phyloP scores from a whole-genome alignment of 1,140 invertebrate species.

The Pristionchus pacificus region DNA sequence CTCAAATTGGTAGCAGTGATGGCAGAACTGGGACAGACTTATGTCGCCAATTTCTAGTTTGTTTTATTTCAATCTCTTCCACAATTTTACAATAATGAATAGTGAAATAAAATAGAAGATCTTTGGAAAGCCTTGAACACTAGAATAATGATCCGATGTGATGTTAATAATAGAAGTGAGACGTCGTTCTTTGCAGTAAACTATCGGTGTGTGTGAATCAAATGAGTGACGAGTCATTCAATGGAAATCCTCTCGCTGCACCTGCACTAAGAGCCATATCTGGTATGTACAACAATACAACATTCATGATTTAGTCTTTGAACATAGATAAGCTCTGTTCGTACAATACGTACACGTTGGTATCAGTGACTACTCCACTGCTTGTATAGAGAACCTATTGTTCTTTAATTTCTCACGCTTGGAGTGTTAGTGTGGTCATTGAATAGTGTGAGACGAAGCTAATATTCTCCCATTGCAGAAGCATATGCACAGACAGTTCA shows the following conservation, averaged over 20 bases:
- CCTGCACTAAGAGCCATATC: constrained; percentile 12
- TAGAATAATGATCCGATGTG: background rate
- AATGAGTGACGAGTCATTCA: constrained; percentile 29
- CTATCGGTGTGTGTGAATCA: constrained; percentile 35
- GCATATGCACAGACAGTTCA: constrained; percentile 47
- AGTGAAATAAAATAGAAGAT: background rate
- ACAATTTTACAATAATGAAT: background rate
- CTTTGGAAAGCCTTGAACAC: background rate
- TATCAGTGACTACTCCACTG: no score
- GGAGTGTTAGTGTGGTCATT: no score
- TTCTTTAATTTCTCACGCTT: no score
- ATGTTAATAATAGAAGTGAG: background rate
- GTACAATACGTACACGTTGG: no score
- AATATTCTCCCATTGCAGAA: constrained; percentile 41
- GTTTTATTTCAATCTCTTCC: constrained; percentile 11
- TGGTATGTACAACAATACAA: no score
- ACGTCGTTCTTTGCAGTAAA: constrained; percentile 24
- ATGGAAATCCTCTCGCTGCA: constrained; percentile 17
- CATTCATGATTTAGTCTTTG: no score
- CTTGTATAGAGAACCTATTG: no score
- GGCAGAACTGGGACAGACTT: constrained; percentile 34
- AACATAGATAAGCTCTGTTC: no score
- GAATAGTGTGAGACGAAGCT: no score
- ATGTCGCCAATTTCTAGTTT: constrained; percentile 33
- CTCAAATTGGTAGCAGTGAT: constrained; percentile 21